These are phyloP conservation scores for Steatornis caripensis DNA, from an alignment of 2,113 vertebrate genomes.

Conservation along the genomic window DNA sequence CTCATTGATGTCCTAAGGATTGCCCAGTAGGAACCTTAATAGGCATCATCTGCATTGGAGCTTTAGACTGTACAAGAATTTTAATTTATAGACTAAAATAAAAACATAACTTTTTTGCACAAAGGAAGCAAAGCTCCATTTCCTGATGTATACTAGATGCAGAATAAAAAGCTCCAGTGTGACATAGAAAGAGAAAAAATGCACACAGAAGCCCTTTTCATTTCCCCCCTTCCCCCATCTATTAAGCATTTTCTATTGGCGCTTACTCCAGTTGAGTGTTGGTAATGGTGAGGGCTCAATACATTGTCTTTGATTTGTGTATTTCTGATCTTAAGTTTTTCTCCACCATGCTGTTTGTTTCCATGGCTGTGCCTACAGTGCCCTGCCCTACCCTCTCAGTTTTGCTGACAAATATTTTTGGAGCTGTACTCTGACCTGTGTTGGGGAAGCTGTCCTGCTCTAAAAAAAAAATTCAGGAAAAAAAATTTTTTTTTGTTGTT, in stretches of 20 bases:
- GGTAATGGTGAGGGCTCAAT: not conserved
- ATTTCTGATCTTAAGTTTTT: not conserved
- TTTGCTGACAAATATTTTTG: not conserved
- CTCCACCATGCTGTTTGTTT: not conserved
- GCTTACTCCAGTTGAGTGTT: not conserved
- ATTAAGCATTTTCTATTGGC: not conserved
- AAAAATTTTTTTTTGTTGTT: not conserved
- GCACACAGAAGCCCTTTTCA: not conserved
- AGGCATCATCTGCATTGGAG: not conserved
- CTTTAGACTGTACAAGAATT: not conserved
- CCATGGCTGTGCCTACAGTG: not conserved
- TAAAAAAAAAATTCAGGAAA: not conserved
- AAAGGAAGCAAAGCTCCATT: not conserved
- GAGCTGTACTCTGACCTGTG: not conserved
- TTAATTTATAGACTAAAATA: not conserved
- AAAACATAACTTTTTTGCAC: not conserved
- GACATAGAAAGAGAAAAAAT: not conserved
- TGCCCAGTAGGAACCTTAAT: not conserved
- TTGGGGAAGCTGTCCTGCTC: not conserved
- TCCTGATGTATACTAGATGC: not conserved
- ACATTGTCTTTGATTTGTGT: not conserved
- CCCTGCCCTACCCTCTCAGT: not conserved
- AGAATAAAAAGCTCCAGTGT: not conserved
- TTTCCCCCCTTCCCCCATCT: not conserved
- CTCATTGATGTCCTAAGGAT: not conserved